phyloP scores from a whole-genome alignment of 1,140 invertebrate genomes.

The Drosophila cardini region DNA sequence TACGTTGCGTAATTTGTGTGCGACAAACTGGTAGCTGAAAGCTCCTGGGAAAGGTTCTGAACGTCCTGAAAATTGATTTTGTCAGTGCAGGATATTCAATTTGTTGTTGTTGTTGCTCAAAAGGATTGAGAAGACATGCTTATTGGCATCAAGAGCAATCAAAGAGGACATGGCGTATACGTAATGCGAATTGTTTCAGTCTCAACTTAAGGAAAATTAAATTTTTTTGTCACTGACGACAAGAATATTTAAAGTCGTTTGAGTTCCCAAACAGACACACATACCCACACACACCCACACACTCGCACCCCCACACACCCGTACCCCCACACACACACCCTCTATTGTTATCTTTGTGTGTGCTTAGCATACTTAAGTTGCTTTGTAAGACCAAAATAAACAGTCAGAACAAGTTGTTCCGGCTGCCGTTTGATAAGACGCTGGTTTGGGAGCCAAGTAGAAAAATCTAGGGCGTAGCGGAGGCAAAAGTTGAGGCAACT shows the following conservation, averaged over 20 bases:
- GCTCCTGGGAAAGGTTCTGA: slow-evolving; percentile 39
- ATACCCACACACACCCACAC: background rate
- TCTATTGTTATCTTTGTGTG: slow-evolving; percentile 38
- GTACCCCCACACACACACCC: background rate
- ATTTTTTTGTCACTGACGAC: slow-evolving; percentile 37
- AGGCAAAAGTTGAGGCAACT: slow-evolving; percentile 50
- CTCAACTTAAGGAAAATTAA: slow-evolving; percentile 20
- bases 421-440: slow-evolving; percentile 2
- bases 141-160: slow-evolving; percentile 41
- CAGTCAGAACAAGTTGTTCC: slow-evolving; percentile 25
- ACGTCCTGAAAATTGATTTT: slow-evolving; percentile 51
- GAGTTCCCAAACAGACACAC: background rate
- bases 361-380: slow-evolving; percentile 61
- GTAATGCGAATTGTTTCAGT: slow-evolving; percentile 49
- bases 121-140: slow-evolving; percentile 47
- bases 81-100: slow-evolving; percentile 20
- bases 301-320: background rate
- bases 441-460: too few species aligned
- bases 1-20: slow-evolving; percentile 54
- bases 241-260: slow-evolving; percentile 22
- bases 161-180: slow-evolving; percentile 58
- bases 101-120: slow-evolving; percentile 23
- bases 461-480: background rate
- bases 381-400: slow-evolving; percentile 19
- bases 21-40: background rate